Evolutionary conservation across 2,888 invertebrate species (phyloP), one percentile per base, ranked within the genome.

Genomic region (Metellina segmentata): DNA sequence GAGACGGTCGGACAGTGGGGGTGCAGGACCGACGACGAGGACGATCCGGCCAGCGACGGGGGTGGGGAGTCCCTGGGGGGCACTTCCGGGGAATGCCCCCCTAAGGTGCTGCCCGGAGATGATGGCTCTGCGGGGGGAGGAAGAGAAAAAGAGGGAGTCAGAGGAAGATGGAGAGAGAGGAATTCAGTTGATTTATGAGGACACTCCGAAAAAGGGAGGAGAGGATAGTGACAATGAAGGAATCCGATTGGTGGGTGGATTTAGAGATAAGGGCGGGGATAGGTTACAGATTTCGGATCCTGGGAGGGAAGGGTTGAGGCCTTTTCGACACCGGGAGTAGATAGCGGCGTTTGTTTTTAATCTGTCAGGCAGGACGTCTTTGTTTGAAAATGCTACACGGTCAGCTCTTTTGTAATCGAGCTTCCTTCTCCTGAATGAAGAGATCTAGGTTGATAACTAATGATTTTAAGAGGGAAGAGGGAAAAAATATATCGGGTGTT

Each of bases 31-130:
- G 85, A 69, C 48, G 71, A 13, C 1, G 74, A 48, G 71, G 91
- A 83, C n/a, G 83, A 85, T 13, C 81, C 81, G 48, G 85, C 85
- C 69, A 85, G 87, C 16, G 78, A 70, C 19, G 79, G 19, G 11
- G 34, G 81, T 13, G 85, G 85, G 13, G 90, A 69, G 19, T 71
- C 89, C 53, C 81, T 34, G 8, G 74, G 49, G 74, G 88, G 81
- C 20, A 51, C 79, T 86, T 78, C 86, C 7, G 89, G 89, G 52
- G 89, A 90, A 69, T 83, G 85, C 11, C 85, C 90, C 70, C 85
- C 90, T 49, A 78, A 69, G 72, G 81, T 81, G 72, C 89, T 90
- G 53, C 92, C 81, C 16, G 92, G 92, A 48, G 92, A 89, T 7
- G 92, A 92, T 49, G 92, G 85, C 69, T 92, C 92, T 92, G 89